Conservation (phyloP, 2,113 vertebrate species). For the Rhombomys opimus region DNA sequence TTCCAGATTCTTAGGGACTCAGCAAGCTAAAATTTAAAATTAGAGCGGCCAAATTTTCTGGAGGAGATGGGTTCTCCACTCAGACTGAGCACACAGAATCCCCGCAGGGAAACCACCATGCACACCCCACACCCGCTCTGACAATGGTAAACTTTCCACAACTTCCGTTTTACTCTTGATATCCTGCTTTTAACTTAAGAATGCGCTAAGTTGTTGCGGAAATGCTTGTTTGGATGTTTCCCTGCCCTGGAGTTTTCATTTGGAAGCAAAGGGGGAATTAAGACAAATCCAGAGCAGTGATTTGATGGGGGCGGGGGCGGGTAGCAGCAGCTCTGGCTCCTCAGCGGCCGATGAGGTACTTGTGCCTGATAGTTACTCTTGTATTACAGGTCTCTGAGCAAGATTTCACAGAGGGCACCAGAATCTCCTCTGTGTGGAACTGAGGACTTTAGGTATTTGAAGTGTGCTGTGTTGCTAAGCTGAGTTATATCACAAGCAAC, state of each 20-base stretch:
- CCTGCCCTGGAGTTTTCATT: conserved; percentile 17
- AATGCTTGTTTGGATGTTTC: conserved; percentile 35
- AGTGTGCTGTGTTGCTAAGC: background rate
- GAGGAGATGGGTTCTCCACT: conserved; percentile 29
- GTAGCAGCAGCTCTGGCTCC: background rate
- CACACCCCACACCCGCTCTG: background rate
- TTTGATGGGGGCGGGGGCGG: background rate
- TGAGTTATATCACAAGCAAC: background rate
- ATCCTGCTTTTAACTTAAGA: conserved; percentile 61
- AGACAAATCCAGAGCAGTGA: background rate
- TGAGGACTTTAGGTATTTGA: background rate
- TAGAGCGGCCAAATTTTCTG: conserved; percentile 59
- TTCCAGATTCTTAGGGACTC: conserved; percentile 61
- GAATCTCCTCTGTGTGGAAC: background rate
- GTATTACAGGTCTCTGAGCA: background rate
- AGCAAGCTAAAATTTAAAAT: conserved; percentile 72
- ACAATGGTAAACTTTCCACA: background rate
- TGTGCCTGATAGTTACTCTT: background rate
- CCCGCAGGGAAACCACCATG: background rate
- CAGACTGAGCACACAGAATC: conserved; percentile 30
- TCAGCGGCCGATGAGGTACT: background rate
- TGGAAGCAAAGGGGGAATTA: conserved; percentile 40
- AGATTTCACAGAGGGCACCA: background rate
- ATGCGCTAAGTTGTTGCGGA: background rate
- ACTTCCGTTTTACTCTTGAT: conserved; percentile 1